Evolutionary conservation across 1,140 invertebrate genomes (phyloP).

Genomic region (Polypedilum pembai): DNA sequence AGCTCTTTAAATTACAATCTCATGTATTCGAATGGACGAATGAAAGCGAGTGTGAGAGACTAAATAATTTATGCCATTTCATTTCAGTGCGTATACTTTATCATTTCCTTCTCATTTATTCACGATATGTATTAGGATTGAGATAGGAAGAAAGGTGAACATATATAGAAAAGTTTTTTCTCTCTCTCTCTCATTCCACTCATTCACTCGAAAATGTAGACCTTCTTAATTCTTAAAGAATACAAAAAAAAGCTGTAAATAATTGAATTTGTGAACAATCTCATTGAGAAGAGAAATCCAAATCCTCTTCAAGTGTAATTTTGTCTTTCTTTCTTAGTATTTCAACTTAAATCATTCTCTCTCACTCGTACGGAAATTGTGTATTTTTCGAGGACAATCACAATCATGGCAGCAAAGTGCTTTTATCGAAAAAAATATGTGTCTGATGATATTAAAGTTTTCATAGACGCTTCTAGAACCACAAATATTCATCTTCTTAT

Average conservation of each 20-base stretch:
- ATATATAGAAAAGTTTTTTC: neutral
- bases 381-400: neutral
- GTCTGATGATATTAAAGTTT: neutral
- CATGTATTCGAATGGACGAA: neutral
- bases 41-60: neutral
- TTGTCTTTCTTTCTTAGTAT: neutral
- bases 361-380: too few species aligned
- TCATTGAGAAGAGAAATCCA: neutral
- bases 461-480: neutral
- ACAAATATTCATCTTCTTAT: too few species aligned
- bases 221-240: neutral
- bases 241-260: neutral
- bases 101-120: constrained; percentile 18
- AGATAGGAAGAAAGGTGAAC: neutral
- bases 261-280: constrained; percentile 18
- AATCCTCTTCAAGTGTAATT: neutral
- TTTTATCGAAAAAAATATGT: neutral
- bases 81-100: constrained; percentile 18
- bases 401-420: neutral
- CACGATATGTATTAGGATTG: constrained; percentile 15
- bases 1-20: constrained; percentile 7
- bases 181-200: neutral
- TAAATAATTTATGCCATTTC: constrained; percentile 14
- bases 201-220: neutral
- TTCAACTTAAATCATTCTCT: too few species aligned